Percentiles rank a stretch among this genome's conserved stretches.
Evolutionary conservation across 1,140 invertebrate species (phyloP).

Genomic region (Drosophila ficusphila): DNA sequence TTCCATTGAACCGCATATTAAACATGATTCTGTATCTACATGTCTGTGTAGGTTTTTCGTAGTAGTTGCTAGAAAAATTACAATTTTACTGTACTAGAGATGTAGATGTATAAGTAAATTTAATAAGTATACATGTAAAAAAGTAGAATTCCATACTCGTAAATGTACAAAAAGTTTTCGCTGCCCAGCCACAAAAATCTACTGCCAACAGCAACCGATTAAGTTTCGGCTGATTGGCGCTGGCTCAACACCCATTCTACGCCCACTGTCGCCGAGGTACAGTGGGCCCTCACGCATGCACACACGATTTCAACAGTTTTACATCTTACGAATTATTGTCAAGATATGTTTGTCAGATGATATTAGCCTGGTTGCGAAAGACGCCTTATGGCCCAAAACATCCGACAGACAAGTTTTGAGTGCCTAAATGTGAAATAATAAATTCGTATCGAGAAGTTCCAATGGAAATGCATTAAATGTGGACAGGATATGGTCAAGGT

Average conservation of each 20-base stretch:
- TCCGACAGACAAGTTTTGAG: constrained; percentile 8
- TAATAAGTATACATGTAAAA: constrained; percentile 67
- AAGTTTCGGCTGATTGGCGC: neutral
- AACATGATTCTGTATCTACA: constrained; percentile 10
- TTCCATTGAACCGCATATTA: constrained; percentile 52
- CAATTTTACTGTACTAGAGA: constrained; percentile 58
- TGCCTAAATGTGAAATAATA: constrained; percentile 51
- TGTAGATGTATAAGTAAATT: constrained; percentile 72
- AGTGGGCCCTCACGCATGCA: constrained; percentile 41
- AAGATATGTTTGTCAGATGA: constrained; percentile 83
- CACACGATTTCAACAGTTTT: constrained; percentile 70
- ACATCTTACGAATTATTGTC: constrained; percentile 80
- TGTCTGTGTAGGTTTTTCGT: constrained; percentile 40
- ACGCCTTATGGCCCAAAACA: constrained; percentile 13
- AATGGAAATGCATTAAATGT: constrained; percentile 17
- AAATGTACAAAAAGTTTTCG: constrained; percentile 64
- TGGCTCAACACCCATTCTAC: constrained; percentile 12
- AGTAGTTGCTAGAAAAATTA: constrained; percentile 73
- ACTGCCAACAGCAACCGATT: constrained; percentile 10
- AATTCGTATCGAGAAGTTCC: constrained; percentile 48
- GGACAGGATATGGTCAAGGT: constrained; percentile 2
- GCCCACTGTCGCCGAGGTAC: constrained; percentile 16
- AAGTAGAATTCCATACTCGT: constrained; percentile 70
- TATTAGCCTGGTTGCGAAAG: constrained; percentile 80
- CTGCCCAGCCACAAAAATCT: constrained; percentile 19